Percentiles rank a stretch among this genome's conserved stretches.
These are phyloP conservation scores for Drosophila maculinotata DNA, from an alignment of 2,888 invertebrate genomes.

Conservation along the genomic window DNA sequence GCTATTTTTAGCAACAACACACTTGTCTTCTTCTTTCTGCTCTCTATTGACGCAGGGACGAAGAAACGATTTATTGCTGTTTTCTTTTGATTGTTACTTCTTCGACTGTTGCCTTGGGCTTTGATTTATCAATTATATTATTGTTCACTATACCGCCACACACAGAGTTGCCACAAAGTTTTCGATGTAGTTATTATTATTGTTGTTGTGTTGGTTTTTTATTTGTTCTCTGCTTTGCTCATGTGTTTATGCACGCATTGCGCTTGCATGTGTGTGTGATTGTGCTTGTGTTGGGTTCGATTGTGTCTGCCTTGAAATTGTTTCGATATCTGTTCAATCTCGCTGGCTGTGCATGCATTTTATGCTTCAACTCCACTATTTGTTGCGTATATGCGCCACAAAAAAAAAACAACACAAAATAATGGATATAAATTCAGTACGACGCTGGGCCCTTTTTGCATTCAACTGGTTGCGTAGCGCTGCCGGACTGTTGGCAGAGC, in stretches of 20 bases:
- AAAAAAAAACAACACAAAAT: slow-evolving; percentile 55
- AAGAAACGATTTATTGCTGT: background rate
- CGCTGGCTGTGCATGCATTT: slow-evolving; percentile 21
- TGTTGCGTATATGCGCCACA: slow-evolving; percentile 30
- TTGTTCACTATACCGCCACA: slow-evolving; percentile 31
- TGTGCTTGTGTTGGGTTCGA: slow-evolving; percentile 15
- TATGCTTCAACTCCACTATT: slow-evolving; percentile 10
- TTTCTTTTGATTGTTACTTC: slow-evolving; percentile 2
- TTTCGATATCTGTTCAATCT: slow-evolving; percentile 14
- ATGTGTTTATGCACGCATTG: slow-evolving; percentile 39
- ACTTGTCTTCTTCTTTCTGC: slow-evolving; percentile 33
- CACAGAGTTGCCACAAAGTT: too few species aligned
- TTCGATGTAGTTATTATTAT: slow-evolving; percentile 19
- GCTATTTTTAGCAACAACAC: slow-evolving; percentile 77
- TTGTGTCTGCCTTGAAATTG: slow-evolving; percentile 23
- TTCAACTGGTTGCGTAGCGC: slow-evolving; percentile 70
- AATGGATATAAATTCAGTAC: slow-evolving; percentile 38
- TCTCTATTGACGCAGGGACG: slow-evolving; percentile 32
- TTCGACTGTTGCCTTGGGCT: slow-evolving; percentile 11
- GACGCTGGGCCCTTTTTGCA: slow-evolving; percentile 56
- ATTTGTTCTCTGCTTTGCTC: slow-evolving; percentile 42
- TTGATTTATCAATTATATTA: slow-evolving; percentile 56
- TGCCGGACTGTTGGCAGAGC: slow-evolving; percentile 42
- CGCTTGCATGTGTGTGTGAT: slow-evolving; percentile 19
- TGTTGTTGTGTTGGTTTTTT: slow-evolving; percentile 33